Evolutionary conservation across 1,140 invertebrate genomes (phyloP).

Genomic region (Drosophila tristis): DNA sequence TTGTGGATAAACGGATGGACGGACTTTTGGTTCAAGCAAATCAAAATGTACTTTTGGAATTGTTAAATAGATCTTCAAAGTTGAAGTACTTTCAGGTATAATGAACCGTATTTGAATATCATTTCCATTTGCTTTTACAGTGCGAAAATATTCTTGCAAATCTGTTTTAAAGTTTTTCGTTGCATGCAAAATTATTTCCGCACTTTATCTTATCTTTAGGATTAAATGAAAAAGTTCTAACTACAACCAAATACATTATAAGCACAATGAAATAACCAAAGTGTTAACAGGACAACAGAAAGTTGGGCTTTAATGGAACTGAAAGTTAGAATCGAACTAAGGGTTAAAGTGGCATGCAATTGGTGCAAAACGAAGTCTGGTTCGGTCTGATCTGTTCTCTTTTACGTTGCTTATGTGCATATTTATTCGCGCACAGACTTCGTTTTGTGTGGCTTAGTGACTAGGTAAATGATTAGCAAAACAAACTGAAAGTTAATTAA

Average conservation of each 20-base stretch:
- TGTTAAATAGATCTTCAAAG: neutral
- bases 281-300: conserved; percentile 71
- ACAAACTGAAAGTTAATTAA: conserved; percentile 71
- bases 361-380: conserved; percentile 58
- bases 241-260: conserved; percentile 67
- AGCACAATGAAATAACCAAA: conserved; percentile 67
- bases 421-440: conserved; percentile 39
- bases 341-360: conserved; percentile 55
- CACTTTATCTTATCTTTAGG: conserved; percentile 41
- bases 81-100: neutral
- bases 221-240: conserved; percentile 55
- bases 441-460: conserved; percentile 52
- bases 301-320: conserved; percentile 49
- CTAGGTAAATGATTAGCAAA: conserved; percentile 62
- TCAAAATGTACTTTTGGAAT: conserved; percentile 35
- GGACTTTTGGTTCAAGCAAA: conserved; percentile 54
- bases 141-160: conserved; percentile 39
- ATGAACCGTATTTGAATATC: conserved; percentile 6
- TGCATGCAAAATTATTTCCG: conserved; percentile 39
- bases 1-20: conserved; percentile 57
- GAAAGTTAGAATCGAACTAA: conserved; percentile 47
- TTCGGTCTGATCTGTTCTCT: neutral
- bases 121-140: conserved; percentile 58
- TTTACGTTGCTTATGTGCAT: neutral
- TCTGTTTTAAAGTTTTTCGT: neutral